Evolutionary conservation across 2,113 vertebrate genomes (phyloP).

Genomic region (Mixornis gularis): DNA sequence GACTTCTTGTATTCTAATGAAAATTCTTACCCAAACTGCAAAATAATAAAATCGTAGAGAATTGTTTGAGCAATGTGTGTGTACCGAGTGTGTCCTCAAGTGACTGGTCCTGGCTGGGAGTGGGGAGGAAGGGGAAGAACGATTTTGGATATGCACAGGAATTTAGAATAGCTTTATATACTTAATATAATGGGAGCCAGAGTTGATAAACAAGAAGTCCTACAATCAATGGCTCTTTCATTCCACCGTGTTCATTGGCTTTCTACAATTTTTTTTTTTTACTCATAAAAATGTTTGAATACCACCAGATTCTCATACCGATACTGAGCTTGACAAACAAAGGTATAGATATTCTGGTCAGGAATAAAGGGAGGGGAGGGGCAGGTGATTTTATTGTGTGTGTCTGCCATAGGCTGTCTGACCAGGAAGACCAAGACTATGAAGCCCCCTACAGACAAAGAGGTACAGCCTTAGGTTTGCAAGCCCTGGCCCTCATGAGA

Average conservation of each 20-base stretch:
- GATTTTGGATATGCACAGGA: not conserved
- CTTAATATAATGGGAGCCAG: not conserved
- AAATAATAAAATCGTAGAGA: not conserved
- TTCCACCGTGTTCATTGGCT: accelerated
- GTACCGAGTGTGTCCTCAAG: not conserved
- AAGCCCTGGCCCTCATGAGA: not conserved
- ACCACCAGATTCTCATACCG: not conserved
- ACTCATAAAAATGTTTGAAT: not conserved
- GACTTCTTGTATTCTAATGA: not conserved
- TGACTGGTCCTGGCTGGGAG: not conserved
- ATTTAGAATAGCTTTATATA: not conserved
- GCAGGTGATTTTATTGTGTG: not conserved
- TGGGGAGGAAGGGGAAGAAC: not conserved
- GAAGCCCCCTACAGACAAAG: not conserved
- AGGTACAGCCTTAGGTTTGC: accelerated
- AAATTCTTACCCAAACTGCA: not conserved
- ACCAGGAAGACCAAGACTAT: not conserved
- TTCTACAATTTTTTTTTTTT: not conserved
- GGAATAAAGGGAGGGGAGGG: not conserved
- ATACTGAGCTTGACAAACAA: not conserved
- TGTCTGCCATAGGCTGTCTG: not conserved
- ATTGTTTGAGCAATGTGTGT: not conserved
- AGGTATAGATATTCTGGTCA: not conserved
- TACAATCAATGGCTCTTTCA: not conserved
- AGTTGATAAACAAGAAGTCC: not conserved